Evolutionary conservation across 2,113 vertebrate species (phyloP).

Genomic region (Myodes glareolus): DNA sequence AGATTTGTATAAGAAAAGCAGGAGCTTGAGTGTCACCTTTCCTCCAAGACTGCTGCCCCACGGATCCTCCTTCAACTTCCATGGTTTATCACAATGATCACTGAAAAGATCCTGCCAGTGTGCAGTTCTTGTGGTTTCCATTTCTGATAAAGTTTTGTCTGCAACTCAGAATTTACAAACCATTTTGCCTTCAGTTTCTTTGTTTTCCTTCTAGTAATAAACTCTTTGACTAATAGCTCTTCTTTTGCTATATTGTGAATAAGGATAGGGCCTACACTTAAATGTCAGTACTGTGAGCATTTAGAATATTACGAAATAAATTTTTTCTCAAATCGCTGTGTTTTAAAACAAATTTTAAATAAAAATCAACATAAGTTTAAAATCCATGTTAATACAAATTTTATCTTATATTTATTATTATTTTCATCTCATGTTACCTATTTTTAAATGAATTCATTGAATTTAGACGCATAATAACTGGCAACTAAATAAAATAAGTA

Average conservation of each 20-base stretch:
- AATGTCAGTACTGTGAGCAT: background rate
- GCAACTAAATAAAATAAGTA: background rate
- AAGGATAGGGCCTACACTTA: background rate
- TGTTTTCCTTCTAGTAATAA: background rate
- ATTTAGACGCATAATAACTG: background rate
- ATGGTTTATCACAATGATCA: background rate
- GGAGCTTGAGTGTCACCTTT: background rate
- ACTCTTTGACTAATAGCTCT: background rate
- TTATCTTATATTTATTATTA: background rate
- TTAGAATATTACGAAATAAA: background rate
- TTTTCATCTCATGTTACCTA: background rate
- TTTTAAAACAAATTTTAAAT: constrained; percentile 14
- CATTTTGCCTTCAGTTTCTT: background rate
- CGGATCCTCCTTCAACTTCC: background rate
- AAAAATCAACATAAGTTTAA: background rate
- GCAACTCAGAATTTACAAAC: background rate
- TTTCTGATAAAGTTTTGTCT: background rate
- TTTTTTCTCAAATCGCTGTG: background rate
- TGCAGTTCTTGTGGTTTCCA: too few relatives aligned
- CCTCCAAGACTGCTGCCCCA: background rate
- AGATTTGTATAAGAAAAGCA: background rate
- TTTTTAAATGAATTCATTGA: background rate
- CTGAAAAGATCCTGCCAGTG: background rate
- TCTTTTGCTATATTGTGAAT: background rate
- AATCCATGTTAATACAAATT: background rate